These are phyloP conservation scores for Cossypha polioptera DNA, from an alignment of 2,797 vertebrate genomes.

Conservation along the genomic window DNA sequence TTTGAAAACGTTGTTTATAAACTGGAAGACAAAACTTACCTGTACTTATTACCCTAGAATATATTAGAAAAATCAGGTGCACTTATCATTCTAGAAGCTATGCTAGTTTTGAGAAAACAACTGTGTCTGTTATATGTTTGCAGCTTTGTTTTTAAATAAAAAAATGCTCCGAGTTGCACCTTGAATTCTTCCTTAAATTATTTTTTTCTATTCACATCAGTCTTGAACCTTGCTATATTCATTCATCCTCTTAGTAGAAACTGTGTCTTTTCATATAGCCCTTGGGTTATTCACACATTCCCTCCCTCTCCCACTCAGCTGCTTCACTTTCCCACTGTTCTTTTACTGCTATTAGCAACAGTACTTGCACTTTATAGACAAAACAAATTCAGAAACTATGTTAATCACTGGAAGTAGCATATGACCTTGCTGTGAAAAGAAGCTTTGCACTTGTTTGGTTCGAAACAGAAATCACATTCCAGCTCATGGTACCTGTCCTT, in stretches of 20 bases:
- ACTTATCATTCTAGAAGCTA: not conserved
- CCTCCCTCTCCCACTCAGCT: not conserved
- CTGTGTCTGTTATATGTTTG: not conserved
- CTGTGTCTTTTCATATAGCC: not conserved
- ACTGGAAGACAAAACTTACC: not conserved
- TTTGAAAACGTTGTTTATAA: not conserved
- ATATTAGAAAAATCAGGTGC: not conserved
- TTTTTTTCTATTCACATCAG: not conserved
- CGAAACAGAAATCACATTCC: not conserved
- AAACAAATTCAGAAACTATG: not conserved
- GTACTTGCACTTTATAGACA: not conserved
- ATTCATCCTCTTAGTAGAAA: not conserved
- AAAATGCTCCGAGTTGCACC: not conserved
- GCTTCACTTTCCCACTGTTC: not conserved
- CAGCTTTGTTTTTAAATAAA: not conserved
- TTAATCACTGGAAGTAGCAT: not conserved
- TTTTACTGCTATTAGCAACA: not conserved
- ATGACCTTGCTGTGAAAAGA: not conserved
- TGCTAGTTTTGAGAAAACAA: not conserved
- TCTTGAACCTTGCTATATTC: not conserved
- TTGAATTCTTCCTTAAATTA: not conserved
- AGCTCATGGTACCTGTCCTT: fast-evolving
- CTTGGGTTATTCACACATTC: not conserved
- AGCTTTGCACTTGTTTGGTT: not conserved
- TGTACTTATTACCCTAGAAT: not conserved